phyloP scores from a whole-genome alignment of 2,888 invertebrate species.

The Perizoma flavofasciatum region DNA sequence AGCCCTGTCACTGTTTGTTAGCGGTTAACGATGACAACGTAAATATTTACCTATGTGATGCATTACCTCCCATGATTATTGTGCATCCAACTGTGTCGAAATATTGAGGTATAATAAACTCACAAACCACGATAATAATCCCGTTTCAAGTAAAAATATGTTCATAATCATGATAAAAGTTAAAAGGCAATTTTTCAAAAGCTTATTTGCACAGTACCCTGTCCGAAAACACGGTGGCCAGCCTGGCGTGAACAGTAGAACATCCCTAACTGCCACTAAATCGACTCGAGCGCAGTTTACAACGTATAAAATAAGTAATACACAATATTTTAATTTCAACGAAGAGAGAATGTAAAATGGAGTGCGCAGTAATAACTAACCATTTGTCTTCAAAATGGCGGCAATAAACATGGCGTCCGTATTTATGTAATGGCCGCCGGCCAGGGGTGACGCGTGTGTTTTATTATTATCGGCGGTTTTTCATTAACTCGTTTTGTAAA shows the following conservation, averaged over 20 bases:
- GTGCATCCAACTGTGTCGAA: too few species aligned
- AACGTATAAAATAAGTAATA: conserved; percentile 75
- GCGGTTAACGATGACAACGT: too few species aligned
- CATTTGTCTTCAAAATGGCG: conserved; percentile 84
- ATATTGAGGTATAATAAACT: too few species aligned
- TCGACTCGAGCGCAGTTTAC: conserved; percentile 76
- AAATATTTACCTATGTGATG: too few species aligned
- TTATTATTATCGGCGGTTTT: conserved; percentile 77
- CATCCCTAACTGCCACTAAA: conserved; percentile 61
- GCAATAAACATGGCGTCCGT: conserved; percentile 82
- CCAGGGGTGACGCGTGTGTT: conserved; percentile 77
- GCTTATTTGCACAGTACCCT: conserved; percentile 21
- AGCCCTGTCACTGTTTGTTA: too few species aligned
- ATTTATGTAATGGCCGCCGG: conserved; percentile 81
- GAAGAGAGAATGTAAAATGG: conserved; percentile 80
- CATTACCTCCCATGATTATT: too few species aligned
- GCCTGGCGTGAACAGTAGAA: conserved; percentile 55
- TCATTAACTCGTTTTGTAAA: conserved; percentile 63
- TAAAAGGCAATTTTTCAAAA: too few species aligned
- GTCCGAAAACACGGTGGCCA: conserved; percentile 36
- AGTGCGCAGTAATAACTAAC: conserved; percentile 82
- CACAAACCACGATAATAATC: too few species aligned
- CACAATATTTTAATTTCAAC: conserved; percentile 82
- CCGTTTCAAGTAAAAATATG: too few species aligned
- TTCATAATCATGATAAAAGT: too few species aligned